Conservation (phyloP, 2,797 vertebrate genomes). For the Pagetopsis macropterus region DNA sequence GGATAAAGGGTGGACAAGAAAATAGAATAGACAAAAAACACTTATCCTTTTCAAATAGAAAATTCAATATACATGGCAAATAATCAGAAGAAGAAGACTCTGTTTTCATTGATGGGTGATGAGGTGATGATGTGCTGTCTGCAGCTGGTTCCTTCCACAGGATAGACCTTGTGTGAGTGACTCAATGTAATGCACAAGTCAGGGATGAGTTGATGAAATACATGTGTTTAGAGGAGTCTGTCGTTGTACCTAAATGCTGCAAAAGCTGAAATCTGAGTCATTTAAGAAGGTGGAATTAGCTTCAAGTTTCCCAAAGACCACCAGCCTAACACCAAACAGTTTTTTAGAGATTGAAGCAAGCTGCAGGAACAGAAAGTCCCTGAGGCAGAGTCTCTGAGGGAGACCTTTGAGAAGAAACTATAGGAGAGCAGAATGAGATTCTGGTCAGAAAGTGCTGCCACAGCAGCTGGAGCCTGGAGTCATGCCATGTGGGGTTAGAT, state of each 20-base stretch:
- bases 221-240: not conserved
- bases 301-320: not conserved
- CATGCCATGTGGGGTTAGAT: conserved; percentile 20
- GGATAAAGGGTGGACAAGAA: conserved; percentile 32
- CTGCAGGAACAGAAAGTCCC: conserved; percentile 35
- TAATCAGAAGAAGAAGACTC: too few species aligned
- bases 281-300: not conserved
- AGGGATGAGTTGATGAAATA: too few species aligned
- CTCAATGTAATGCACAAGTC: too few species aligned
- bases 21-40: conserved; percentile 22
- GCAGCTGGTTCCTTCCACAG: too few species aligned
- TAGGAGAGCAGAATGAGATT: conserved; percentile 10
- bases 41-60: conserved; percentile 28
- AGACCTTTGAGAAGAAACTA: conserved; percentile 16
- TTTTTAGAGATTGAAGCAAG: conserved; percentile 15
- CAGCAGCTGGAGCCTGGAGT: conserved; percentile 27
- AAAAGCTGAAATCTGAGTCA: not conserved
- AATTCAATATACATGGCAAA: conserved; percentile 29
- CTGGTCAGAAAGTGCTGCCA: conserved; percentile 17
- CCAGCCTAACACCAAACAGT: not conserved
- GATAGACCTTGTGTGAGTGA: too few species aligned
- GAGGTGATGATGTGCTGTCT: too few species aligned
- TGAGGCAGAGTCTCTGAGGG: conserved; percentile 20
- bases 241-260: not conserved
- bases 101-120: too few species aligned